Base-by-base conservation (phyloP, 2,113 vertebrate genomes). In the Ceuthmochares aereus region DNA sequence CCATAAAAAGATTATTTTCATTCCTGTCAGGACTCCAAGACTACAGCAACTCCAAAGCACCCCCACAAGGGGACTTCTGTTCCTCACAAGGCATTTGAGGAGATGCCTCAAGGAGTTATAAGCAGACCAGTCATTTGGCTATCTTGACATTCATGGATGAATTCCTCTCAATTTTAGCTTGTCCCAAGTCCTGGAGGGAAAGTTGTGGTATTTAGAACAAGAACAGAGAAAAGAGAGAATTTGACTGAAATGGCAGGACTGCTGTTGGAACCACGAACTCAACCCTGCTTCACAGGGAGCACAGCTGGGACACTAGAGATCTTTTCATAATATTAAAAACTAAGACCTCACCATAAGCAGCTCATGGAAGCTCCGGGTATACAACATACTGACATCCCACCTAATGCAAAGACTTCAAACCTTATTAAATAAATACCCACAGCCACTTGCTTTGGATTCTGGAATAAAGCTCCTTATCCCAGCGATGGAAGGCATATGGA, bases 11-110 rank as follows among this genome's bases (percentile, higher is more conserved):
- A 72, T 88, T 74, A 20, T 26, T 94, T 96, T 88, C 52, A 37
- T 87, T 97, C 58, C 80, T 95, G 88, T 84, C 92, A 89, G n/a
- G 68, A 69, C 79, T 92, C 88, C 90, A 95, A 90, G 80, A 85
- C 66, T 83, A 87, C 82, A 91, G 74, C 67, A 85, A 85, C 63
- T 91, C 63, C 55, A 93, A 88, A 95, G 91, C 74, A 95, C 36
- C 70, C 54, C 83, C 86, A 95, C 86, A 95, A 90, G 76, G 78
- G 66, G 66, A 93, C 90, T 90, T 90, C 70, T 91, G 82, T 90
- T 96, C 84, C 64, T 43, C 2, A 2, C 1, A 0, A 96, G 26
- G 76, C 92, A 93, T 84, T 75, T 89, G 49, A 86, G 77, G 45
- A 95, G 90, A 94, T 76, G 88, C 88, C 92, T 75, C 79, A 89